A percentile compares a stretch with the other conserved stretches of the same genome.
Conservation (phyloP, 2,797 vertebrate species). For the Acrossocheilus wenchowensis region DNA sequence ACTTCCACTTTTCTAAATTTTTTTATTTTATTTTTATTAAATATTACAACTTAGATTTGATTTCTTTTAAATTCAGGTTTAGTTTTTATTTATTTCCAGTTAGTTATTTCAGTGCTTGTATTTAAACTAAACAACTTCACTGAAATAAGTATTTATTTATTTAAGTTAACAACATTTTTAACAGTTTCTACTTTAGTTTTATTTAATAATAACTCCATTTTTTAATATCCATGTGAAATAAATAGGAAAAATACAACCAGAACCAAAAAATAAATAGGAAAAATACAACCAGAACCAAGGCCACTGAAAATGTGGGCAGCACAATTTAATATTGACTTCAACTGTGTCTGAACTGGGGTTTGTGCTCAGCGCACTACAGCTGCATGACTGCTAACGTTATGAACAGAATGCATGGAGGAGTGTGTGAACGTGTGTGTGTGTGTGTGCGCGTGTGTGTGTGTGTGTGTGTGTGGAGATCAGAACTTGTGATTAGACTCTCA, state of each 20-base stretch:
- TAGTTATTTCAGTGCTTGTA: not conserved
- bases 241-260: not conserved
- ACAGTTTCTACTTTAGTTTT: not conserved
- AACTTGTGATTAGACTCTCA: conserved; percentile 51
- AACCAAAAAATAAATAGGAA: not conserved
- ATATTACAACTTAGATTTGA: not conserved
- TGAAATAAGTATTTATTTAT: not conserved
- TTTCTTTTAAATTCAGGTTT: not conserved
- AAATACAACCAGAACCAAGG: not conserved
- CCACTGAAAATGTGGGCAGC: not conserved
- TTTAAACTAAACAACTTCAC: not conserved
- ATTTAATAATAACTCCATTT: not conserved
- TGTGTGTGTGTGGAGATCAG: not conserved
- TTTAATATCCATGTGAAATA: not conserved
- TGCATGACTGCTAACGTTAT: conserved; percentile 2
- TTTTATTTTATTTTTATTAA: not conserved
- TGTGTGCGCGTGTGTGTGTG: not conserved
- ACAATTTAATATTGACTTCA: not conserved
- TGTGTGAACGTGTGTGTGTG: too few relatives aligned
- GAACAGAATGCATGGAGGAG: not conserved
- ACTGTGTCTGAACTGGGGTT: not conserved
- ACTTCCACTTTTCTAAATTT: not conserved
- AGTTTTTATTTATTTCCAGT: not conserved
- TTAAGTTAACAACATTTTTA: not conserved
- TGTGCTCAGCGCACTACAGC: not conserved